A percentile compares a stretch with the other conserved stretches of the same genome.
phyloP scores from a whole-genome alignment of 2,113 vertebrate genomes.

The Corythornis madagascariensis region DNA sequence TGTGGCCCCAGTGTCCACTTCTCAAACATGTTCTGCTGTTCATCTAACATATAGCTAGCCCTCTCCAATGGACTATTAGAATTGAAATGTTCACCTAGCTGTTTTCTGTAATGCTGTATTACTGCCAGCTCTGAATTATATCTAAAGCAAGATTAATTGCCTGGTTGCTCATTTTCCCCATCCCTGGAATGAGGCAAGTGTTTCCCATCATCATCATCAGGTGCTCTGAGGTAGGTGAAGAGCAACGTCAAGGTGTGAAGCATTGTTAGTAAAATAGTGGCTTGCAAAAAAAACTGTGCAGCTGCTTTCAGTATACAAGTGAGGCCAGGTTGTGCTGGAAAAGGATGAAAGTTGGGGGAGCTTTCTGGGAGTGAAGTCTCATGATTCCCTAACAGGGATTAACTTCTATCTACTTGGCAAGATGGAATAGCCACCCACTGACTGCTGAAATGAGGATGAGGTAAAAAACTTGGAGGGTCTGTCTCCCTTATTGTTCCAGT shows the following conservation, averaged over 20 bases:
- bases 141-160: not conserved
- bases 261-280: not conserved
- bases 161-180: not conserved
- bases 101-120: not conserved
- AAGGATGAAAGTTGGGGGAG: not conserved
- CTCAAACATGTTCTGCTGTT: not conserved
- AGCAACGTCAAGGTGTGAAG: not conserved
- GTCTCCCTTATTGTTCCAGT: not conserved
- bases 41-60: not conserved
- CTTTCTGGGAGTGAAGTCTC: not conserved
- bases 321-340: not conserved
- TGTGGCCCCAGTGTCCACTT: not conserved
- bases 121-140: not conserved
- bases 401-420: not conserved
- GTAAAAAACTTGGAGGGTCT: not conserved
- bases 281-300: not conserved
- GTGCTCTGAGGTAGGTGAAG: not conserved
- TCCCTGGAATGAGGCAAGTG: not conserved
- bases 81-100: not conserved
- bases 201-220: not conserved
- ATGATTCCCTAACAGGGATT: not conserved
- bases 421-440: not conserved
- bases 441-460: not conserved
- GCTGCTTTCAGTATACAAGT: not conserved
- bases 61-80: not conserved